Base-by-base conservation (phyloP, 2,113 vertebrate species). In the Bufo bufo region DNA sequence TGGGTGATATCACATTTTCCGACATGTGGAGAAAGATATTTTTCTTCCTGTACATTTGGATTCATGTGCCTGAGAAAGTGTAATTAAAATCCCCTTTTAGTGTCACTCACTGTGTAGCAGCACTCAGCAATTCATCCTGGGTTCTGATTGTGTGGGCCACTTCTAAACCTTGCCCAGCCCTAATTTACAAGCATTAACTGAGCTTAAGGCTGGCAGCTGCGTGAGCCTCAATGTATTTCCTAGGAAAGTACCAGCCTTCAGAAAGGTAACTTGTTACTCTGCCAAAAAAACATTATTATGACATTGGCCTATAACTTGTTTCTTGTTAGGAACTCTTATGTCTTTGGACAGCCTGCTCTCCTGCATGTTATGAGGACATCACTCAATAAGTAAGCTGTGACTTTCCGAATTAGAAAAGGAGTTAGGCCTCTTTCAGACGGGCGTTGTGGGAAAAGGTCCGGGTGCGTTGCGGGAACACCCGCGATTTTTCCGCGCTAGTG, bases 121-220 rank as follows among this genome's bases (percentile, higher is more conserved):
- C 19, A 66, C 58, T 78, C 65, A 63, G 72, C 85, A 83, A 52
- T 82, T 75, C 23, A 47, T 47, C 13, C 58, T 23, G 45, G 61
- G 43, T 47, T 77, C 33, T 50, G 75, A 86, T 50, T 87, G 59
- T 78, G 75, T 69, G 77, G 85, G 77, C 77, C 85, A 87, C 77
- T 66, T 86, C 61, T 77, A 63, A 13, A 71, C 59, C 14, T 50
- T 87, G 50, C 49, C n/a, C 49, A 71, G 43, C 77, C 77, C 85
- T 87, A 69, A 87, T 80, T 87, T 87, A 87, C 77, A 87, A 81
- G 85, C 77, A 87, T 81, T 87, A 86, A 81, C 20, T 69, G n/a
- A 80, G 77, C 63, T 80, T 87, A 87, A 80, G 81, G 85, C 33
- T 19, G 65, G 61, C 77, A 81, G 85, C 85, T 87, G 85, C 52